Conservation (phyloP, 2,888 invertebrate species). For the Autographa pulchrina region DNA sequence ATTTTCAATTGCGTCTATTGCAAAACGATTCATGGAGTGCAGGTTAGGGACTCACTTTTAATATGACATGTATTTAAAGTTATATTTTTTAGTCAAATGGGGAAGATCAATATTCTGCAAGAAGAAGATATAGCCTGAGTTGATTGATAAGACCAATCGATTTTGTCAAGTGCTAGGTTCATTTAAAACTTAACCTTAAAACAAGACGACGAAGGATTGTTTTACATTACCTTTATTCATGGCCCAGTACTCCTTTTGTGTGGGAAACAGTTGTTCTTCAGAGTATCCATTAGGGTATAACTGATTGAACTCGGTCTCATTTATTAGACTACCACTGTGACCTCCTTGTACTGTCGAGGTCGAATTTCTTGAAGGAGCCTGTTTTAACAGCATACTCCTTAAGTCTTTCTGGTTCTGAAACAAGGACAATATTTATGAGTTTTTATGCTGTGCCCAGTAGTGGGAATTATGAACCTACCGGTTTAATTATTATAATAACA, state of each 20-base stretch:
- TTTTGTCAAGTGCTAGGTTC: no score
- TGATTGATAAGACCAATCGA: no score
- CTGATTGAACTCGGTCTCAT: conserved; percentile 71
- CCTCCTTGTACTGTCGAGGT: conserved; percentile 39
- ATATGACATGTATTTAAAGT: no score
- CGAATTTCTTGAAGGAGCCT: conserved; percentile 64
- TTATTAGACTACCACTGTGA: conserved; percentile 59
- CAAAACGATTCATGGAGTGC: background rate
- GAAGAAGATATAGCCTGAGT: no score
- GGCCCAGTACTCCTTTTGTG: conserved; percentile 70
- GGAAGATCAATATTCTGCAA: no score
- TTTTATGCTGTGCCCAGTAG: no score
- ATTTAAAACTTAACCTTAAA: background rate
- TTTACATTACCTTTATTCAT: conserved; percentile 71
- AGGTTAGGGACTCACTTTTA: no score
- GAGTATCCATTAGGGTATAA: conserved; percentile 73
- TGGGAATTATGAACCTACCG: no score
- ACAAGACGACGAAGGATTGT: background rate
- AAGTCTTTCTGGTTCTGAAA: conserved; percentile 80
- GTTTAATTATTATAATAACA: no score
- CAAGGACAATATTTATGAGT: conserved; percentile 8
- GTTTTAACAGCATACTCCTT: conserved; percentile 73
- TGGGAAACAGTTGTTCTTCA: conserved; percentile 51
- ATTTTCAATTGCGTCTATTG: background rate
- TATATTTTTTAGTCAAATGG: no score